Base-by-base conservation (phyloP, 92 coral and sea anemone genomes). In the Bergia puertoricense region DNA sequence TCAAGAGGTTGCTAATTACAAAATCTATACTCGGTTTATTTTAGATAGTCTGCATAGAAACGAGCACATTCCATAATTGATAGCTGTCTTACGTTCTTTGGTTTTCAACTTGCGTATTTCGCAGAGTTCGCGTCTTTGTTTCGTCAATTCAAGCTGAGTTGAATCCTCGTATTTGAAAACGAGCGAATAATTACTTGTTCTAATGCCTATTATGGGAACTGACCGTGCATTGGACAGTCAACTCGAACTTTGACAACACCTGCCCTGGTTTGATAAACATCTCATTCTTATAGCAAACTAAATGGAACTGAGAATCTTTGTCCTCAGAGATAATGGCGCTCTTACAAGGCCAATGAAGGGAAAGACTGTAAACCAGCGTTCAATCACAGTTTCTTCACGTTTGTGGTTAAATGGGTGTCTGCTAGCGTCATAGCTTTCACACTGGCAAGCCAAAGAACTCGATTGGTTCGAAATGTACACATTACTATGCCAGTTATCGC, bases 131-230 rank as follows among this genome's bases (percentile, higher is more conserved):
- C 18, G 38, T 69, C 68, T 84, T 71, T 84, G 87, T 84, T 72
- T 82, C 87, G 6, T 30, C 38, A 72, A 51, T 36, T 84, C 79
- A 84, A 67, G 87, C 87, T 84, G 87, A 16, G 87, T 45, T 84
- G 48, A 84, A 37, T 71, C 43, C 14, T 84, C 43, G 6, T 71
- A 36, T 20, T 84, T 84, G 8, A 10, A 83, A 84, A 84, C 77
- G 68, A 42, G 66, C 20, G 68, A 44, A 71, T 84, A 68, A 84
- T 84, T 46, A 84, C 45, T 9, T 84, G 15, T 48, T 69, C 30
- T 45, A 46, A 44, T 84, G 79, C n/a, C 56, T 51, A 84, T 84
- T 71, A 69, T 48, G 22, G 10, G 18, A 84, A 36, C 78, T 73
- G 44, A 73, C 65, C 22, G 51, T 38, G 50, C 67, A 43, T 84